phyloP scores from a whole-genome alignment of 1,140 invertebrate genomes.

The Neodiprion fabricii region DNA sequence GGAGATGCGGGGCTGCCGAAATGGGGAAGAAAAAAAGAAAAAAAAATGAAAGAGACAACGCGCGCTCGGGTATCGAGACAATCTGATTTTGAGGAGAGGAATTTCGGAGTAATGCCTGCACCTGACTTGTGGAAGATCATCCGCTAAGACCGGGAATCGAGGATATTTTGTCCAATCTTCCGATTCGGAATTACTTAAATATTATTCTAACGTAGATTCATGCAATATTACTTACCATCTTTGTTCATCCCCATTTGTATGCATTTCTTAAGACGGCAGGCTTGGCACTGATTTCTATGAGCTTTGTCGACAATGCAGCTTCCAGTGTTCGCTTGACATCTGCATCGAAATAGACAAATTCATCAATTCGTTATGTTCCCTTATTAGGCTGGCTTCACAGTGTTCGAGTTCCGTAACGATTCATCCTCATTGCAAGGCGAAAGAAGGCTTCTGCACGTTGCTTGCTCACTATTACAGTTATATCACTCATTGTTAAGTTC shows the following conservation, averaged over 20 bases:
- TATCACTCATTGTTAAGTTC: no score
- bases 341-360: conserved; percentile 55
- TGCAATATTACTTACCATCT: conserved; percentile 84
- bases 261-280: conserved; percentile 97
- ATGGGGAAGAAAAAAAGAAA: conserved; percentile 20
- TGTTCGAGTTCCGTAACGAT: no score
- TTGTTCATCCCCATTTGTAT: conserved; percentile 99
- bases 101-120: conserved; percentile 13
- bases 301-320: conserved; percentile 97
- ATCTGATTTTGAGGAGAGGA: no score
- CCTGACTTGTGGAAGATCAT: conserved; percentile 40
- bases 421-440: no score
- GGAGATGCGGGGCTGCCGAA: conserved; percentile 29
- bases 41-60: conserved; percentile 16
- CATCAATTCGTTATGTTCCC: background rate
- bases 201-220: background rate
- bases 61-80: conserved; percentile 2
- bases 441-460: no score
- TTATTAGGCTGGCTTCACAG: no score
- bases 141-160: conserved; percentile 13
- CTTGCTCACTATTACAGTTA: no score
- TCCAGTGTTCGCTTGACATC: conserved; percentile 96
- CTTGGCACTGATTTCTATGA: conserved; percentile 98
- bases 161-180: background rate
- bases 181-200: no score